Evolutionary conservation across 2,888 invertebrate genomes (phyloP).

Genomic region (Antheraea assamensis): DNA sequence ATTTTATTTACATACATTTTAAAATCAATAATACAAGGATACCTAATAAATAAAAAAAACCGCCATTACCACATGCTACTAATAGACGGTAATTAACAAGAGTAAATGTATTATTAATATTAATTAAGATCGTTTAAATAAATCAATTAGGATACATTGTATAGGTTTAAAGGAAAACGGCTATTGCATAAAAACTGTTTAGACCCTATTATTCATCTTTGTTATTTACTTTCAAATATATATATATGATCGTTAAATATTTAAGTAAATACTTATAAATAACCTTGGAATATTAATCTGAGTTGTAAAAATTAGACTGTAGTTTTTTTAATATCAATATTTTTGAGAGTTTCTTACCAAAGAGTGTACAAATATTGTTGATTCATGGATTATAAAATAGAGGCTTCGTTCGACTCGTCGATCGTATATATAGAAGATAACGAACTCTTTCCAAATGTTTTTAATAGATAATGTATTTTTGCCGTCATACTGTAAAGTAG

Average conservation of each 20-base stretch:
- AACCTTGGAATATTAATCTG: not conserved
- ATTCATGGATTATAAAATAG: no score
- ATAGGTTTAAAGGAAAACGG: not conserved
- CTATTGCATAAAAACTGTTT: not conserved
- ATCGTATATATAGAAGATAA: no score
- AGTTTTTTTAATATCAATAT: no score
- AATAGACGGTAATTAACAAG: not conserved
- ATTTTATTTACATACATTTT: not conserved
- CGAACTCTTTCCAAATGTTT: no score
- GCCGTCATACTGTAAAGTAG: no score
- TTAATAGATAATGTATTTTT: no score
- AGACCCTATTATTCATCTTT: not conserved
- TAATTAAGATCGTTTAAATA: not conserved
- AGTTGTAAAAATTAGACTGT: no score
- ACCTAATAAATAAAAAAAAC: not conserved
- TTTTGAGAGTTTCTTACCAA: no score
- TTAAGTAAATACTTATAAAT: not conserved
- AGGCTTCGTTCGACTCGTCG: no score
- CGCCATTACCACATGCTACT: not conserved
- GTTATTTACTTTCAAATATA: not conserved
- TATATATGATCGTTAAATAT: not conserved
- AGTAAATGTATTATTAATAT: not conserved
- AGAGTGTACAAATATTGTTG: no score
- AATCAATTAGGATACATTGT: not conserved
- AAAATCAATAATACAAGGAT: not conserved